Conservation (phyloP, 2,888 invertebrate species). For the Hoplodrina blanda region DNA sequence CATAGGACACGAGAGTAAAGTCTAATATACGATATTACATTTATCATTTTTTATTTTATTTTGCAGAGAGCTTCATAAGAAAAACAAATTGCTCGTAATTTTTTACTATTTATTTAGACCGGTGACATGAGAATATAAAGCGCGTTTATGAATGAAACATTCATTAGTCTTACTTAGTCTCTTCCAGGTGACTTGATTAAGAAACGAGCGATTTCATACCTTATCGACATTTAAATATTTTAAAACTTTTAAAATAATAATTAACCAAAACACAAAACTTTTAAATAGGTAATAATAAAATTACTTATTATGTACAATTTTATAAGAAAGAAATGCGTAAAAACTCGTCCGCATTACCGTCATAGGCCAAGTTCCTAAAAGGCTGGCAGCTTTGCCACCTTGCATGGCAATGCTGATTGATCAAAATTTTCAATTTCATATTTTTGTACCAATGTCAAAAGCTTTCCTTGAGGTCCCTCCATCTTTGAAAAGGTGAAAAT, state of each 20-base stretch:
- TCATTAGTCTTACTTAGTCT: not conserved
- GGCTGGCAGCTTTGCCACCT: too few species aligned
- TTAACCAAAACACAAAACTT: too few species aligned
- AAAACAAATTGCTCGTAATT: slow-evolving; percentile 32
- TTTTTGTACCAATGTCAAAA: not conserved
- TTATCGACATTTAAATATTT: too few species aligned
- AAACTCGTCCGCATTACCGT: too few species aligned
- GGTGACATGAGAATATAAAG: slow-evolving; percentile 16
- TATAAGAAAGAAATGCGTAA: too few species aligned
- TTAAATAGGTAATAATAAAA: too few species aligned
- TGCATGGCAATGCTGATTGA: too few species aligned
- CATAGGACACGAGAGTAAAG: slow-evolving; percentile 8
- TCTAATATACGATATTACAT: slow-evolving; percentile 35
- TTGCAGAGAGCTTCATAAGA: slow-evolving; percentile 15
- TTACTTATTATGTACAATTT: too few species aligned
- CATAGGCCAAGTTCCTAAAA: too few species aligned
- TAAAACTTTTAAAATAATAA: too few species aligned
- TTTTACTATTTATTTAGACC: slow-evolving; percentile 35
- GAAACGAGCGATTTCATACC: not conserved
- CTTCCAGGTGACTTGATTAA: not conserved
- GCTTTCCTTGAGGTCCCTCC: not conserved
- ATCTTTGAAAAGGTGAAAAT: not conserved
- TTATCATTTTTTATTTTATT: slow-evolving; percentile 40
- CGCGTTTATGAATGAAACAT: not conserved
- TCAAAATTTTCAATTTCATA: too few species aligned